phyloP scores from a whole-genome alignment of 1,140 invertebrate genomes.

The Leptoteleia sp. region DNA sequence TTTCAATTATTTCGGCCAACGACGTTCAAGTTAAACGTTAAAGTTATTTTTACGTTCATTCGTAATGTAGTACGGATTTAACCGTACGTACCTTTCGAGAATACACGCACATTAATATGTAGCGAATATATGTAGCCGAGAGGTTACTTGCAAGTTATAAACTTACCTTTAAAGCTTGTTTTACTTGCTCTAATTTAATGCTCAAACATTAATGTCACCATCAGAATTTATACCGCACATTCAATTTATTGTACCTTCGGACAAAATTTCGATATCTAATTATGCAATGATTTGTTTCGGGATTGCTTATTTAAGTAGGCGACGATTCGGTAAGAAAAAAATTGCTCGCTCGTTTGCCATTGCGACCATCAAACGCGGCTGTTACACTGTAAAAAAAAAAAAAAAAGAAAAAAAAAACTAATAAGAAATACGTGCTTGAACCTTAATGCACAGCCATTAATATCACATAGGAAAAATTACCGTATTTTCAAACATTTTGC shows the following conservation, averaged over 20 bases:
- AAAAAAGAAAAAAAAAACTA: too few species aligned
- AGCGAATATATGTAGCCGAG: constrained; percentile 49
- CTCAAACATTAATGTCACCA: constrained; percentile 59
- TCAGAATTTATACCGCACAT: constrained; percentile 33
- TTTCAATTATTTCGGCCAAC: constrained; percentile 59
- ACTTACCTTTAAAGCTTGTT: constrained; percentile 63
- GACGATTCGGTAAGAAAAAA: constrained; percentile 27
- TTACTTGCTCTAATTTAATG: constrained; percentile 65
- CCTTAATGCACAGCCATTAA: too few species aligned
- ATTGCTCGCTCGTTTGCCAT: background rate
- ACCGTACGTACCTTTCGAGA: constrained; percentile 63
- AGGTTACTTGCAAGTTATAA: constrained; percentile 60
- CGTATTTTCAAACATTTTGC: too few species aligned
- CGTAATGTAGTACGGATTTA: constrained; percentile 59
- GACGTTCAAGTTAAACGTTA: constrained; percentile 51
- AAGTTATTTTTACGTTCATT: constrained; percentile 64
- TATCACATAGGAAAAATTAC: too few species aligned
- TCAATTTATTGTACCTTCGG: constrained; percentile 57
- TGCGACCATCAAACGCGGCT: background rate
- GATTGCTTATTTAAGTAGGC: constrained; percentile 9
- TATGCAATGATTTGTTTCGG: constrained; percentile 37
- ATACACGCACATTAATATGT: constrained; percentile 63
- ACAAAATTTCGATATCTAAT: constrained; percentile 54
- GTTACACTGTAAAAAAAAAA: too few species aligned
- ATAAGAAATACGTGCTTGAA: too few species aligned